phyloP scores from a whole-genome alignment of 2,888 invertebrate genomes.

The Drosophila mercatorum region DNA sequence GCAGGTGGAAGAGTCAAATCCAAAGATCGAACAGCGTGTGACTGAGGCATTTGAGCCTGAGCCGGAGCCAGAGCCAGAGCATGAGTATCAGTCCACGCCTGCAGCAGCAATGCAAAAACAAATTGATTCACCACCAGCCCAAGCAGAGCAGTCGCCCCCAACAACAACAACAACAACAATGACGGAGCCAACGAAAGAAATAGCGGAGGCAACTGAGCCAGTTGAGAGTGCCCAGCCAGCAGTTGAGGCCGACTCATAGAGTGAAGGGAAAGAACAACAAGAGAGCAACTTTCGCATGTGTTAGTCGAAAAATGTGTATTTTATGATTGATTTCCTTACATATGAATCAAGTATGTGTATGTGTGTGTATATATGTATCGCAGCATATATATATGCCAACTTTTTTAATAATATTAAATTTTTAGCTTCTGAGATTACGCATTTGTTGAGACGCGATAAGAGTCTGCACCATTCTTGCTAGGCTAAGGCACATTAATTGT shows the following conservation, averaged over 20 bases:
- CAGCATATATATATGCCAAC: conserved; percentile 25
- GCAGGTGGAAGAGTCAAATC: conserved; percentile 10
- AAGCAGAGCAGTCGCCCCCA: not conserved
- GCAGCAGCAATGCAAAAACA: conserved; percentile 3
- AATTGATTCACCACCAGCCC: conserved; percentile 1
- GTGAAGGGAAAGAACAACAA: conserved; percentile 14
- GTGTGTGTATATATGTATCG: conserved; percentile 27
- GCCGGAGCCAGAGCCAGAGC: conserved; percentile 11
- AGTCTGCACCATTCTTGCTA: conserved; percentile 48
- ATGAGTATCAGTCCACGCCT: conserved; percentile 4
- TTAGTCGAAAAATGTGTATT: conserved; percentile 51
- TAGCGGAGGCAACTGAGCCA: conserved; percentile 20
- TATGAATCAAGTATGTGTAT: conserved; percentile 42
- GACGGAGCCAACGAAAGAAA: conserved; percentile 20
- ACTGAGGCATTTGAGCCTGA: conserved; percentile 24
- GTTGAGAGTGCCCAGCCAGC: conserved; percentile 34
- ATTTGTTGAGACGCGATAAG: conserved; percentile 45
- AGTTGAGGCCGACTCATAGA: conserved; percentile 54
- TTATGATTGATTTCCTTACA: conserved; percentile 62
- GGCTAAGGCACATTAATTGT: conserved; percentile 40
- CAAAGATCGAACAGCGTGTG: conserved; percentile 27
- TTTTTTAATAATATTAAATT: conserved; percentile 35
- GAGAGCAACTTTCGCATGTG: conserved; percentile 8
- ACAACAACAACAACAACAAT: not conserved
- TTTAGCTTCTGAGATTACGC: conserved; percentile 66